Evolutionary conservation across 1,140 invertebrate genomes (phyloP).

Genomic region (Drosophila gunungcola): DNA sequence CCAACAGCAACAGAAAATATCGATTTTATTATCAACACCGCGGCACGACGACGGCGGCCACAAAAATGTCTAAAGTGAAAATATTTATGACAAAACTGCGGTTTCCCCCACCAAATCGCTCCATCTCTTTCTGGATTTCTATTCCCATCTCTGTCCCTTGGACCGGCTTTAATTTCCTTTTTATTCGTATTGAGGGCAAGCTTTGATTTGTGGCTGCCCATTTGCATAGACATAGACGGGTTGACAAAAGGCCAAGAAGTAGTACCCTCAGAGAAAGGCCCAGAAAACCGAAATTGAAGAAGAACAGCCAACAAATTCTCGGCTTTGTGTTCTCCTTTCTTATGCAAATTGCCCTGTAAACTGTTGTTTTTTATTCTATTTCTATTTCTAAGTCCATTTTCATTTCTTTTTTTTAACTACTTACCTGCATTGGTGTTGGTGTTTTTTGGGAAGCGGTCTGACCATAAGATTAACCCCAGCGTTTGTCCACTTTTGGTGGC

Average conservation of each 20-base stretch:
- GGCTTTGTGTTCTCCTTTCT: slow-evolving; percentile 34
- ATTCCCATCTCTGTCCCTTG: not conserved
- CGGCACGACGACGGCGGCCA: not conserved
- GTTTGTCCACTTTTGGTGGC: slow-evolving; percentile 29
- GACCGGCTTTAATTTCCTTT: slow-evolving; percentile 20
- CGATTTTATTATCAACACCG: slow-evolving; percentile 35
- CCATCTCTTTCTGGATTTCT: not conserved
- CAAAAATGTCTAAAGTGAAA: slow-evolving; percentile 39
- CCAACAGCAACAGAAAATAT: slow-evolving; percentile 17
- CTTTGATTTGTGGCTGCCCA: slow-evolving; percentile 48
- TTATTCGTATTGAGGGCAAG: slow-evolving; percentile 32
- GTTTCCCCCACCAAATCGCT: not conserved
- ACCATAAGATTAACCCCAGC: slow-evolving; percentile 22
- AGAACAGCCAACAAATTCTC: slow-evolving; percentile 33
- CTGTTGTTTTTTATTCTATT: slow-evolving; percentile 36
- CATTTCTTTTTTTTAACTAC: slow-evolving; percentile 7
- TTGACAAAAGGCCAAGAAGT: slow-evolving; percentile 34
- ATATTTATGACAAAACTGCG: slow-evolving; percentile 42
- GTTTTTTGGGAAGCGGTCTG: slow-evolving; percentile 15
- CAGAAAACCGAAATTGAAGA: slow-evolving; percentile 23
- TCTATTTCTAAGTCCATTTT: slow-evolving; percentile 20
- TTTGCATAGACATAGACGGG: slow-evolving; percentile 51
- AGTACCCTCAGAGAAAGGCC: slow-evolving; percentile 19
- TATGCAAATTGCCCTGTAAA: slow-evolving; percentile 54
- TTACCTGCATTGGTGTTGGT: not conserved